These are phyloP conservation scores for Macrobrachium nipponense DNA, from an alignment of 1,140 invertebrate species.

Conservation along the genomic window DNA sequence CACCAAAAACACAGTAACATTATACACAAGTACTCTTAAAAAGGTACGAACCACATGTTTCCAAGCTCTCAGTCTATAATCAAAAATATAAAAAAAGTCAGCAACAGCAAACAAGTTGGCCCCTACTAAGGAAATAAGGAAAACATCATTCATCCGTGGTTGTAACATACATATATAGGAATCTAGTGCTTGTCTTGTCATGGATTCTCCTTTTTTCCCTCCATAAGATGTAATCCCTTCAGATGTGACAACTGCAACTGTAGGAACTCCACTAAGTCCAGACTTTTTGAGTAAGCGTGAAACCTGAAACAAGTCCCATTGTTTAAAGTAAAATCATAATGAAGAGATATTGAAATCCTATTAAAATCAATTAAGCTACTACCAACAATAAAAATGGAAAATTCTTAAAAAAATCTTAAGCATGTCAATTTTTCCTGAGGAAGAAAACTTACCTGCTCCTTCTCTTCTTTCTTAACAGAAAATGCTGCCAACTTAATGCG, in stretches of 20 bases:
- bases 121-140: conserved; percentile 41
- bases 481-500: conserved; percentile 54
- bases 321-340: not conserved
- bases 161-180: conserved; percentile 50
- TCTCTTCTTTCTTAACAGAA: conserved; percentile 49
- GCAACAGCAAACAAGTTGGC: conserved; percentile 45
- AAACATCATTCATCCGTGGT: conserved; percentile 54
- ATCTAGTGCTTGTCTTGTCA: conserved; percentile 30
- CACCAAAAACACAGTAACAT: conserved; percentile 33
- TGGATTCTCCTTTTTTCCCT: conserved; percentile 31
- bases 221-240: conserved; percentile 46
- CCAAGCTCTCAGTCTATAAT: conserved; percentile 41
- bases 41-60: conserved; percentile 32
- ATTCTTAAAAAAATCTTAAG: not conserved
- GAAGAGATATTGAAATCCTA: not conserved
- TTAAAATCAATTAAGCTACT: not conserved
- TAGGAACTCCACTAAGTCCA: conserved; percentile 45
- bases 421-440: not conserved
- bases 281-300: conserved; percentile 38
- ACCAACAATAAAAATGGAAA: not conserved
- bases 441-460: conserved; percentile 33
- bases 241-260: conserved; percentile 39
- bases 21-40: conserved; percentile 36
- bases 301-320: conserved; percentile 16
- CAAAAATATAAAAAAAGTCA: conserved; percentile 47